phyloP scores from a whole-genome alignment of 2,113 vertebrate species.

The Eolophus roseicapilla region DNA sequence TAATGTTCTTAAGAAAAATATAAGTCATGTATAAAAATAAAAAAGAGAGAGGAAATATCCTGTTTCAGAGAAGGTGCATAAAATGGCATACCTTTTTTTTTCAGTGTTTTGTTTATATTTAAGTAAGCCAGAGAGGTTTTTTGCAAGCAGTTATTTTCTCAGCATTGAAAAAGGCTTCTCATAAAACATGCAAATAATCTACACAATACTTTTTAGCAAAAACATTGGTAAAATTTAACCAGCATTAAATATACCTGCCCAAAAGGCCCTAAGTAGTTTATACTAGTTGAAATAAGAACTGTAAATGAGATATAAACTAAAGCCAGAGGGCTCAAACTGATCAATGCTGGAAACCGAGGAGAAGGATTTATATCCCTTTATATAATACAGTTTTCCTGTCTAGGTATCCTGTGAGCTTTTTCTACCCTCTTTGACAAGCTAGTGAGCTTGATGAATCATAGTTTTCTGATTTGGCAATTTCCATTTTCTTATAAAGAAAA shows the following conservation, averaged over 20 bases:
- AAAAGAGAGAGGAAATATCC: background rate
- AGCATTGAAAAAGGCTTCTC: background rate
- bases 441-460: constrained; percentile 35
- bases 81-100: background rate
- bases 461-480: constrained; percentile 54
- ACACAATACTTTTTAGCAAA: background rate
- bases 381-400: background rate
- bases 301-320: background rate
- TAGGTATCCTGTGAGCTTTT: constrained; percentile 25
- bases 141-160: background rate
- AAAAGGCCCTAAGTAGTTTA: background rate
- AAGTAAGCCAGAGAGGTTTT: background rate
- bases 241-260: background rate
- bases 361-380: constrained; percentile 6
- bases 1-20: background rate
- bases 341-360: constrained; percentile 27
- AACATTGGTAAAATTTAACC: background rate
- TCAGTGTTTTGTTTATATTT: background rate
- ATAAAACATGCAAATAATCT: background rate
- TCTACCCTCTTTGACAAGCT: constrained; percentile 45
- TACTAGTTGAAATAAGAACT: background rate
- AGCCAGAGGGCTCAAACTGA: constrained; percentile 28
- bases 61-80: background rate
- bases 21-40: background rate
- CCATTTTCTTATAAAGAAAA: constrained; percentile 43